Base-by-base conservation (phyloP, 2,888 invertebrate species). In the Scaptomyza tumidula region DNA sequence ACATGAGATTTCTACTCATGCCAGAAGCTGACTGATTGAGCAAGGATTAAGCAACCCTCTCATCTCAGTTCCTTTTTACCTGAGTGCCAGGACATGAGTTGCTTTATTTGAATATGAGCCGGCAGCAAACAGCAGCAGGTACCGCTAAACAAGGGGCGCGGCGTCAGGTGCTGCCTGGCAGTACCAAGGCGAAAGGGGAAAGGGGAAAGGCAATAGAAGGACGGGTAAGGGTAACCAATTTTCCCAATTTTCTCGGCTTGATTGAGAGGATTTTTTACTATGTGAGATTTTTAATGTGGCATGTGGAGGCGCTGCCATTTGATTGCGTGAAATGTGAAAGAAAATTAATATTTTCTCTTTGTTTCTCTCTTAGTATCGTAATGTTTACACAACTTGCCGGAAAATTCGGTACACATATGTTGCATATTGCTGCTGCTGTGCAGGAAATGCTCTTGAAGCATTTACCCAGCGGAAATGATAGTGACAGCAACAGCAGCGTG, bases 101-200 rank as follows among this genome's bases (percentile, higher is more conserved):
- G 78, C 86, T 81, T 71, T 83, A 83, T 83, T 83, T 83, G 71
- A 86, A 84, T 84, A 86, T 54, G 68, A 78, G 29, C 48, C 41
- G 29, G 46, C 52, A 67, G 50, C 54, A 43, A 61, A 14, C 54
- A 58, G 19, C 55, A 54, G 77, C 74, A 76, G 74, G 76, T 77
- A 76, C 57, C 64, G 66, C 53, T 71, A 60, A 50, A 24, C 39
- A 16, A 41, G 41, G 33, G 31, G 52, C 10, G 14, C 56, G 71
- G 59, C 72, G 79, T 81, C 79, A 80, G 82, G 82, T 80, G 81
- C 75, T 58, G 54, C 19, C 48, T 45, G 46, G 11, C 43, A 27
- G 13, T 16, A 24, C 24, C 24, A 5, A 24, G 24, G 24, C 4
- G 44, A 43, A 75, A 69, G 72, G 72, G 50, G 44, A 43, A 75